phyloP scores from a whole-genome alignment of 2,113 vertebrate species.

The Bos taurus region DNA sequence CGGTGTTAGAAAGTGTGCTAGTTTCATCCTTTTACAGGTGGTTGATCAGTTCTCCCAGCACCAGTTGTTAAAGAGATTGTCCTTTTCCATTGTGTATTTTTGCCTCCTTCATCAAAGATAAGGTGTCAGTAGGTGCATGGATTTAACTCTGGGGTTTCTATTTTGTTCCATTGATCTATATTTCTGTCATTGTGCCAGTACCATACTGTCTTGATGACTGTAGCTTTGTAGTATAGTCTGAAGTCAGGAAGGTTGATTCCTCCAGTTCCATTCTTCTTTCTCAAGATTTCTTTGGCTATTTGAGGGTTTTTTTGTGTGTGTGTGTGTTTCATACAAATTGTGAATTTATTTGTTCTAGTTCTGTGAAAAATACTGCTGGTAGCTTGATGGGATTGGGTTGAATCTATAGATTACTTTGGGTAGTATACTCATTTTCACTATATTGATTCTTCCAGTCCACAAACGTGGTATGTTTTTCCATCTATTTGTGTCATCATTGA shows the following conservation, averaged over 20 bases:
- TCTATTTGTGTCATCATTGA: neutral
- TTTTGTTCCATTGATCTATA: neutral
- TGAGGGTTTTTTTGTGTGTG: neutral
- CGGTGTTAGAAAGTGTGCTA: neutral
- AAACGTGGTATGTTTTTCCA: neutral
- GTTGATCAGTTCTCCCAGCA: neutral
- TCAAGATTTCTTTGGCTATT: neutral
- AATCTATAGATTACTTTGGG: neutral
- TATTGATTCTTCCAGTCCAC: neutral
- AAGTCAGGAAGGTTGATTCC: neutral
- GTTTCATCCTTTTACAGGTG: neutral
- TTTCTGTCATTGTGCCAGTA: neutral
- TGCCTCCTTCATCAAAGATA: neutral
- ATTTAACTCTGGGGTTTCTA: neutral
- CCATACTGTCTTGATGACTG: neutral
- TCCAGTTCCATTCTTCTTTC: neutral
- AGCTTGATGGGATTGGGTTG: neutral
- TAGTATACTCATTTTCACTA: neutral
- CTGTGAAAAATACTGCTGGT: neutral
- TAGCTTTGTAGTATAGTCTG: neutral
- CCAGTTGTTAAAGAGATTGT: neutral
- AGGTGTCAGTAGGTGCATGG: neutral
- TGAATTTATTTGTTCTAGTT: neutral
- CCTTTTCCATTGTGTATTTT: neutral
- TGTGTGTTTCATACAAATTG: neutral